phyloP scores from a whole-genome alignment of 2,113 vertebrate genomes.

The Triplophysa tibetana region DNA sequence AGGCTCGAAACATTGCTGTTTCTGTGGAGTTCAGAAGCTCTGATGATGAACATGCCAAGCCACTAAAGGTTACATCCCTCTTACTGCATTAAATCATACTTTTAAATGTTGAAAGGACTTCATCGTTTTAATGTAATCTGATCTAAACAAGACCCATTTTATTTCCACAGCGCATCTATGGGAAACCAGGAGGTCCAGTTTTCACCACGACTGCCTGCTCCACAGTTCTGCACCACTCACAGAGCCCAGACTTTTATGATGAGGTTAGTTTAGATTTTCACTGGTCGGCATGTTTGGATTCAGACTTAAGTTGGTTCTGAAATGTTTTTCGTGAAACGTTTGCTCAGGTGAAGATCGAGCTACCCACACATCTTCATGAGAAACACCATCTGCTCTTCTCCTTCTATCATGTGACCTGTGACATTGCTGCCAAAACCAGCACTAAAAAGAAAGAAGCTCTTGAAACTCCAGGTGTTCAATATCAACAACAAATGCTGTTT shows the following conservation, averaged over 20 bases:
- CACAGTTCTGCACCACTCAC: slow-evolving; percentile 92
- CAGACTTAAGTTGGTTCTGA: neutral
- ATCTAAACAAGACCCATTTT: neutral
- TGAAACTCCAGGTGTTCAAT: slow-evolving; percentile 86
- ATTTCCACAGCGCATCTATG: slow-evolving; percentile 87
- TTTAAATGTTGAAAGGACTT: neutral
- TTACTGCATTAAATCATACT: slow-evolving; percentile 11
- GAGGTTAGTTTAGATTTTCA: slow-evolving; percentile 78
- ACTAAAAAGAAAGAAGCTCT: slow-evolving; percentile 95
- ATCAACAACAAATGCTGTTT: neutral
- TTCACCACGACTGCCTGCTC: slow-evolving; percentile 86
- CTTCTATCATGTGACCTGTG: slow-evolving; percentile 97
- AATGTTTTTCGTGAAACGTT: neutral
- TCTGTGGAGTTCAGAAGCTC: slow-evolving; percentile 92
- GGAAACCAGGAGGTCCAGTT: slow-evolving; percentile 89
- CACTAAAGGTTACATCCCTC: slow-evolving; percentile 81
- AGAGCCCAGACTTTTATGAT: slow-evolving; percentile 96
- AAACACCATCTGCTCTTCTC: slow-evolving; percentile 98
- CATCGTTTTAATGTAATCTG: neutral
- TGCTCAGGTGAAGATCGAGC: slow-evolving; percentile 93
- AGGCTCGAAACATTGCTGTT: slow-evolving; percentile 95
- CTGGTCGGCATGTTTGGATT: neutral
- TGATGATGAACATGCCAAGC: slow-evolving; percentile 87
- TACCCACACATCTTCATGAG: slow-evolving; percentile 93
- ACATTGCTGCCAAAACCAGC: slow-evolving; percentile 96